Evolutionary conservation across 2,797 vertebrate genomes (phyloP), one percentile per base, ranked within the genome.

Genomic region (Cephalopachus bancanus): DNA sequence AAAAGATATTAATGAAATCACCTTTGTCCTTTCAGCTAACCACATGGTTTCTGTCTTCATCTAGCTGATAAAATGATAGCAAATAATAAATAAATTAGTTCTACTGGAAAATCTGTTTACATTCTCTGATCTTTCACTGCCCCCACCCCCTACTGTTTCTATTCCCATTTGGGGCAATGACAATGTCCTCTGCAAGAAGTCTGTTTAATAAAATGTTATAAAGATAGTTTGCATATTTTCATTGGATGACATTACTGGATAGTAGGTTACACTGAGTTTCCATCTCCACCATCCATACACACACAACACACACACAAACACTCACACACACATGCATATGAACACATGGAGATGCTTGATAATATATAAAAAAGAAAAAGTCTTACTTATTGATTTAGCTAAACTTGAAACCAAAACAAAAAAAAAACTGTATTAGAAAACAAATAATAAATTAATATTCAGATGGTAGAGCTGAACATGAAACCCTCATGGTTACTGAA

Each of bases 361-460:
- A 37, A 37, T 37, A 37, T 37, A 37, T 37, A 37, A 37, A 37
- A 37, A 37, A 37, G 37, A 37, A 3, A 37, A 37, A 37, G 37
- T 67, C 17, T 65, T 80, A 24, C 6, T 33, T 64, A 44, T 44
- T 71, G 71, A 71, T 72, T 85, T 80, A 28, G 17, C 7, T 75
- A 89, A 37, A 3, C 26, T 67, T 87, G 57, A 94, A 79, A 67
- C 1, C 4, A 53, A 89, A 90, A 60, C 14, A 83, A 8, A 8
- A 67, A 8, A 67, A 26, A 19, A 72, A 60, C 7, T 4, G 37
- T 2, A 30, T 1, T 14, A 60, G 55, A 78, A 71, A 19, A 22
- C 4, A 92, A 76, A 37, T 59, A 20, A 49, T 37, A 78, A 19
- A 74, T 24, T 90, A 57, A 90, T 79, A 69, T 91, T 91, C 7